Conservation (phyloP, 1,140 invertebrate genomes). For the Drosophila biarmipes region DNA sequence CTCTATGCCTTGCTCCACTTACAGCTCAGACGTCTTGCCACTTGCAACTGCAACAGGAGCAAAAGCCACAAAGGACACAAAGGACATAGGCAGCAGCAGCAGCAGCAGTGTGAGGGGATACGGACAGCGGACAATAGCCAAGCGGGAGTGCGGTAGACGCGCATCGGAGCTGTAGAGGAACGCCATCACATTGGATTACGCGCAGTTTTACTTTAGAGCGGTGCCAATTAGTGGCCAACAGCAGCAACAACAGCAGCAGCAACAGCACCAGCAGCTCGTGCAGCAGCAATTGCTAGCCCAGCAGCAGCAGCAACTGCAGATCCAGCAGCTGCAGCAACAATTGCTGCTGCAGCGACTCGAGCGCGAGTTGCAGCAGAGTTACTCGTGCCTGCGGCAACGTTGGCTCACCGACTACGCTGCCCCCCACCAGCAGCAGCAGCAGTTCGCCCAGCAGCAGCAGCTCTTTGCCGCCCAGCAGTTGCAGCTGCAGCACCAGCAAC, state of each 20-base stretch:
- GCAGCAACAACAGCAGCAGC: constrained; percentile 71
- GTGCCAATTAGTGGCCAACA: constrained; percentile 84
- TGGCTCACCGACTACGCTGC: constrained; percentile 58
- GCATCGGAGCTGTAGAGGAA: constrained; percentile 66
- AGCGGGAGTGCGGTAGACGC: constrained; percentile 42
- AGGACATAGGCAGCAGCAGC: constrained; percentile 36
- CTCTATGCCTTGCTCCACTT: constrained; percentile 65
- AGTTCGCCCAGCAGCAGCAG: constrained; percentile 20
- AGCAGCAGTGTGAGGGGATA: background rate
- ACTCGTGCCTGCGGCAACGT: constrained; percentile 53
- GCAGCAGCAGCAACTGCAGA: constrained; percentile 75
- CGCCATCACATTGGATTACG: constrained; percentile 84
- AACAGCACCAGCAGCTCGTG: constrained; percentile 67
- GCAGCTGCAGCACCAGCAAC: constrained; percentile 52
- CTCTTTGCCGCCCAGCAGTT: constrained; percentile 38
- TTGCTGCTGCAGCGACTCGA: constrained; percentile 78
- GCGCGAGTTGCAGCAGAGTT: constrained; percentile 73
- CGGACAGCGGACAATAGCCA: constrained; percentile 7
- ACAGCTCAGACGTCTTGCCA: constrained; percentile 36
- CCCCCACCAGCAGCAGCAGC: constrained; percentile 35
- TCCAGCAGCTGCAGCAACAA: constrained; percentile 76
- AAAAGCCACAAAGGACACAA: constrained; percentile 34
- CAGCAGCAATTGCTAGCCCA: constrained; percentile 75
- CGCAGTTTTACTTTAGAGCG: constrained; percentile 84
- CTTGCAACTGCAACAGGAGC: constrained; percentile 41